A percentile compares a stretch with the other conserved stretches of the same genome.
Conservation (phyloP, 1,140 invertebrate genomes). For the Eumaeus atala region DNA sequence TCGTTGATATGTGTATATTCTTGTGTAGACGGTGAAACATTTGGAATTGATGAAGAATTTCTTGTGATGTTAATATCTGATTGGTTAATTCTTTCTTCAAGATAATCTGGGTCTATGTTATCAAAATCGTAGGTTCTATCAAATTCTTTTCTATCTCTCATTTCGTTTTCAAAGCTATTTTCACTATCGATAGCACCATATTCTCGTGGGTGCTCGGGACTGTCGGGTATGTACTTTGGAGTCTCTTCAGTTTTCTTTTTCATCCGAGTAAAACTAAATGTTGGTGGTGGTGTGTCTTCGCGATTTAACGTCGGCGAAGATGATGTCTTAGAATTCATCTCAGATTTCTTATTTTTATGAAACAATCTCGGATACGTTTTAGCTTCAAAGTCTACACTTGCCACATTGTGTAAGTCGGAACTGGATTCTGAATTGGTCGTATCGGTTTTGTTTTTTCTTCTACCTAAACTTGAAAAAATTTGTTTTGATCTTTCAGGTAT, state of each 20-base stretch:
- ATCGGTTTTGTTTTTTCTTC: conserved; percentile 57
- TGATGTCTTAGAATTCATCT: conserved; percentile 54
- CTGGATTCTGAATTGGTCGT: conserved; percentile 51
- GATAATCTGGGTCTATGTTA: conserved; percentile 46
- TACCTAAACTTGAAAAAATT: conserved; percentile 65
- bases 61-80: conserved; percentile 27
- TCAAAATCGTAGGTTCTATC: conserved; percentile 61
- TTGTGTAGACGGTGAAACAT: conserved; percentile 55
- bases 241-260: conserved; percentile 42
- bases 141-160: conserved; percentile 37
- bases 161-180: conserved; percentile 32
- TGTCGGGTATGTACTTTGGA: conserved; percentile 40
- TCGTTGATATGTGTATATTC: conserved; percentile 80
- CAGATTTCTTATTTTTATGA: conserved; percentile 75
- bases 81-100: conserved; percentile 37
- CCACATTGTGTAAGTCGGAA: conserved; percentile 65
- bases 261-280: conserved; percentile 59
- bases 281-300: conserved; percentile 67
- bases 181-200: conserved; percentile 50
- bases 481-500: conserved; percentile 77
- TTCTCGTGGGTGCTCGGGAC: conserved; percentile 54
- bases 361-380: conserved; percentile 85
- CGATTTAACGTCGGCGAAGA: conserved; percentile 64
- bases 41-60: conserved; percentile 33
- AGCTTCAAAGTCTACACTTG: conserved; percentile 80